These are phyloP conservation scores for Acleris laterana DNA, from an alignment of 2,888 invertebrate species.

Conservation along the genomic window DNA sequence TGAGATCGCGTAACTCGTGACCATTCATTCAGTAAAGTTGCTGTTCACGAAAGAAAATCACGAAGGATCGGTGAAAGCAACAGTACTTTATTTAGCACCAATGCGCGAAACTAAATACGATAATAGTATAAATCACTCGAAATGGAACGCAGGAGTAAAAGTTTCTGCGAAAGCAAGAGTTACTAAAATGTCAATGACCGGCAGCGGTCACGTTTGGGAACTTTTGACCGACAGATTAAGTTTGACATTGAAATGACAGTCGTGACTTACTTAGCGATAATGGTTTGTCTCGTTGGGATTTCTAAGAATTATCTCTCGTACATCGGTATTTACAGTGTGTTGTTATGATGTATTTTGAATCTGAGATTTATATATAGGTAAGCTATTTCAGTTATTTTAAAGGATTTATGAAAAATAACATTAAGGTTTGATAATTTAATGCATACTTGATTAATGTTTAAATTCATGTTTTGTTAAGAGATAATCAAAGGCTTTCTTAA, in stretches of 20 bases:
- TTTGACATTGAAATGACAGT: conserved; percentile 32
- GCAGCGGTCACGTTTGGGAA: conserved; percentile 40
- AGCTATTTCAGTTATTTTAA: too few relatives aligned
- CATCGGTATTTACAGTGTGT: too few relatives aligned
- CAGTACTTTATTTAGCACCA: conserved; percentile 31
- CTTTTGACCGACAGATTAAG: conserved; percentile 48
- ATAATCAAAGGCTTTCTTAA: too few relatives aligned
- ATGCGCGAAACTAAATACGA: conserved; percentile 21
- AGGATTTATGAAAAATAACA: too few relatives aligned
- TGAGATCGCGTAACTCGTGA: background rate
- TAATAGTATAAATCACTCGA: conserved; percentile 32
- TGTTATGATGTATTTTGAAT: too few relatives aligned
- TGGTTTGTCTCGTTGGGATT: background rate
- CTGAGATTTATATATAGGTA: too few relatives aligned
- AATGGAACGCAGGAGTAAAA: conserved; percentile 49
- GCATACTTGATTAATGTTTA: too few relatives aligned
- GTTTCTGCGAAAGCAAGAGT: conserved; percentile 69
- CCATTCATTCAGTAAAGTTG: background rate
- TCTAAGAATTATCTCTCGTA: too few relatives aligned
- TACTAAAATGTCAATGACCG: conserved; percentile 58
- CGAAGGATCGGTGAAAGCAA: conserved; percentile 24
- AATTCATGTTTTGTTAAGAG: too few relatives aligned
- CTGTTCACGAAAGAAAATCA: conserved; percentile 15
- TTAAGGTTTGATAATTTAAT: too few relatives aligned
- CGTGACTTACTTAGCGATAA: conserved; percentile 8